Base-by-base conservation (phyloP, 2,797 vertebrate genomes). In the Hemibagrus guttatus region DNA sequence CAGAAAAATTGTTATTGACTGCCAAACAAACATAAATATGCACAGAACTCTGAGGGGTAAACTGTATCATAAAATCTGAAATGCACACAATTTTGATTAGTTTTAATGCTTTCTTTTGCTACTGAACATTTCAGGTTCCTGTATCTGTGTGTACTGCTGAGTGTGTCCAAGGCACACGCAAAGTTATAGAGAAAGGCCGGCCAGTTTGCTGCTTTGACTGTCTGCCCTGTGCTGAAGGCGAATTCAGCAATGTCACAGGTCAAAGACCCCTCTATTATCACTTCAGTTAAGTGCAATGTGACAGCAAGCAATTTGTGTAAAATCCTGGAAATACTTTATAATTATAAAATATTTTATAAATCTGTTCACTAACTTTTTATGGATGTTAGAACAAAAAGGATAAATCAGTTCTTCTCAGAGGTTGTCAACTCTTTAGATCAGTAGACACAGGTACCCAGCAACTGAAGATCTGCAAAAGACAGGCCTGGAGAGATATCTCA, bases 141-240 rank as follows among this genome's bases (percentile, higher is more conserved):
- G 80, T 81, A 31, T 93, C 93, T 35, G 59, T 89, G 35, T 93
- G 91, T 89, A 91, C 87, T 39, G 75, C 81, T 46, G 84, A 82
- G 59, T 93, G 93, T n/a, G 89, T 85, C n/a, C 87, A 91, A 23
- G 91, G 91, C 39, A 91, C 89, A 78, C 90, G 92, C 28, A 91
- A 90, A 81, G 91, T 90, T 26, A 89, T 79, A 19, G 90, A 78
- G 81, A 93, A 92, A 64, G 90, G 92, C 2, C 84, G 92, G 52
- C 91, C 91, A 17, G 81, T 91, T 64, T 93, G 92, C 89, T 92
- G 93, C 84, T 93, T 93, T 61, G 91, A 92, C 90, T 93, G 93
- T 59, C 72, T 93, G 68, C 85, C 90, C 54, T 93, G 91, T 82
- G 72, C 92, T 59, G 91, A 92, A 4, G 93, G 92, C 2, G 89